phyloP scores from a whole-genome alignment of 2,797 vertebrate species.

The Chaetophractus vellerosus region DNA sequence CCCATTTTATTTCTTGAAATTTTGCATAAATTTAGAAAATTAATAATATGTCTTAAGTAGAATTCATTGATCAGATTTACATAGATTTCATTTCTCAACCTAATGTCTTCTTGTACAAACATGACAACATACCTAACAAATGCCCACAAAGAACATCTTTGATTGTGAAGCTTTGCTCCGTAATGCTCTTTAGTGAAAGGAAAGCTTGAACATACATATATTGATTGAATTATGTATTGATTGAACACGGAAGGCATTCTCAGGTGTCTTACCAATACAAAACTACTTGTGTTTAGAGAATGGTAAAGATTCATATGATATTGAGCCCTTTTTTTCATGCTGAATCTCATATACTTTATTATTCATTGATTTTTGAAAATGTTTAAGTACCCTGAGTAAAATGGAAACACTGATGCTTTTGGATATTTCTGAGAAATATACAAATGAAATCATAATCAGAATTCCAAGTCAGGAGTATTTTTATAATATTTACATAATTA shows the following conservation, averaged over 20 bases:
- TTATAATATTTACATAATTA: not conserved
- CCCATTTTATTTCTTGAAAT: not conserved
- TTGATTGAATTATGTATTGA: conserved; percentile 49
- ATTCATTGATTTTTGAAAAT: not conserved
- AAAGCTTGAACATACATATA: conserved; percentile 68
- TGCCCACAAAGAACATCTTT: conserved; percentile 72
- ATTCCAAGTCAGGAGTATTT: not conserved
- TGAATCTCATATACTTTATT: not conserved
- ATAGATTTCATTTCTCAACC: conserved; percentile 59
- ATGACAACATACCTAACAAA: conserved; percentile 45
- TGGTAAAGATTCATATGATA: conserved; percentile 34
- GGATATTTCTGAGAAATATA: not conserved
- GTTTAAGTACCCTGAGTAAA: not conserved
- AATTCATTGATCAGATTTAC: not conserved
- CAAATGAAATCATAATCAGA: not conserved
- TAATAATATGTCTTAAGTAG: not conserved
- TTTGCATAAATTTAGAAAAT: conserved; percentile 1
- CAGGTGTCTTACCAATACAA: conserved; percentile 68
- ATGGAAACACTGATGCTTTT: not conserved
- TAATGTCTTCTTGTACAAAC: conserved; percentile 57
- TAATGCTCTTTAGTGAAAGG: conserved; percentile 59
- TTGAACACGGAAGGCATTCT: conserved; percentile 55
- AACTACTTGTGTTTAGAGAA: conserved; percentile 70
- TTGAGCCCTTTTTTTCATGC: not conserved
- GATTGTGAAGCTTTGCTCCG: conserved; percentile 61